Evolutionary conservation across 2,888 invertebrate species (phyloP).

Genomic region (Vanessa cardui): DNA sequence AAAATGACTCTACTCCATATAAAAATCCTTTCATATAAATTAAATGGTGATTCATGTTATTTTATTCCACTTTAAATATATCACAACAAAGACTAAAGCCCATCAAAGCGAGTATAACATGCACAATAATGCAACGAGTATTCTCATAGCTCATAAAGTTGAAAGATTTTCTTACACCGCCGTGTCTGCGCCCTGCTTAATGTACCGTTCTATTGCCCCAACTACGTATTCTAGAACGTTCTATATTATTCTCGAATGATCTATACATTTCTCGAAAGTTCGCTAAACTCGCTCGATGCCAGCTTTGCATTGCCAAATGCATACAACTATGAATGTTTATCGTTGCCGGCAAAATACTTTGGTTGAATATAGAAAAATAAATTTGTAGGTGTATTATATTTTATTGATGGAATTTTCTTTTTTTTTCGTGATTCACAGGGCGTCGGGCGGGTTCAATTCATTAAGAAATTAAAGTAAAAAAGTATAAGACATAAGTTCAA

Average conservation of each 20-base stretch:
- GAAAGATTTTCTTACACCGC: slow-evolving; percentile 40
- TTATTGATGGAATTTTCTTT: background rate
- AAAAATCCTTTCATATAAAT: background rate
- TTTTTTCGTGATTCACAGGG: too few species aligned
- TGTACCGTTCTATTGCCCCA: slow-evolving; percentile 46
- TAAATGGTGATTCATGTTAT: background rate
- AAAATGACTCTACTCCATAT: too few species aligned
- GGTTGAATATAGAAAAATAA: too few species aligned
- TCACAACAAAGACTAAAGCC: slow-evolving; percentile 17
- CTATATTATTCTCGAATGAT: slow-evolving; percentile 11
- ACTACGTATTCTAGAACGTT: slow-evolving; percentile 23
- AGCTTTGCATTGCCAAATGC: slow-evolving; percentile 48
- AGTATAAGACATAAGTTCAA: too few species aligned
- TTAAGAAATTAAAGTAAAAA: too few species aligned
- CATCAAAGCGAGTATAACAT: slow-evolving; percentile 23
- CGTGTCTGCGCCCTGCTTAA: slow-evolving; percentile 49
- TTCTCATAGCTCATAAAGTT: slow-evolving; percentile 43
- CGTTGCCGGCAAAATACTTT: slow-evolving; percentile 23
- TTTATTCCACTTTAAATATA: background rate
- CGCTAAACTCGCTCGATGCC: slow-evolving; percentile 37
- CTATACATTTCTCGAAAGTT: slow-evolving; percentile 30
- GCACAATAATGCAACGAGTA: slow-evolving; percentile 27
- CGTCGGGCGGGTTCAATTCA: too few species aligned
- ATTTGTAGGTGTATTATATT: background rate
- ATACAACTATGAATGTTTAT: slow-evolving; percentile 48